Evolutionary conservation across 2,113 vertebrate species (phyloP), one percentile per base, ranked within the genome.

Genomic region (Cryptomyrus ogoouensis): DNA sequence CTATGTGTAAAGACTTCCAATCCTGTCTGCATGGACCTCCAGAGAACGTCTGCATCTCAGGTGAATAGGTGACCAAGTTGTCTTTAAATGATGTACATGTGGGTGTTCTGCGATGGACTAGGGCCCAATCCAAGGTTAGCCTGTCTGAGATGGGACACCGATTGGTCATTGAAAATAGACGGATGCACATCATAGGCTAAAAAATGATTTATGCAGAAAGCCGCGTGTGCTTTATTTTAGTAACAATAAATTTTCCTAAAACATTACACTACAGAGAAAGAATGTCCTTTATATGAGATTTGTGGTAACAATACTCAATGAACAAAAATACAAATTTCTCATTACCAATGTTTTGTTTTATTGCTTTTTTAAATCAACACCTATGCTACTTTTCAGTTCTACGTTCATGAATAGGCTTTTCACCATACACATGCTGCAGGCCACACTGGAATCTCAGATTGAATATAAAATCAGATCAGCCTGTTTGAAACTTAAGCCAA

Each of bases 391-490:
- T 42, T 15, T 88, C 87, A 53, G 49, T 3, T 27, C 19, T 27
- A 24, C 10, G 31, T 42, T 88, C 39, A 42, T 58, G 56, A 42
- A 58, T 58, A 88, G 15, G 35, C n/a, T 50, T 62, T 27, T 62
- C 50, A 35, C n/a, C 5, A 87, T 31, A 39, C 15, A 53, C 27
- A 35, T 3, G 4, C 87, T 19, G 52, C 27, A 31, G 87, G 27
- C 87, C 17, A 24, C 87, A 58, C 87, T 66, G 24, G 24, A 87
- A 52, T 24, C 85, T 35, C 49, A 19, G 53, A n/a, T n/a, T 84
- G 83, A 87, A 87, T 87, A 53, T 62, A 42, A 62, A 88, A 62
- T 88, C 27, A 88, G 53, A 88, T 35, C 31, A 62, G 87, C 21
- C 56, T 88, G 31, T 66, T 88, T 39, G 53, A 88, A 44, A 42